Percentiles rank a stretch among this genome's conserved stretches.
phyloP scores from a whole-genome alignment of 1,140 invertebrate genomes.

The Macrostomum lignano region DNA sequence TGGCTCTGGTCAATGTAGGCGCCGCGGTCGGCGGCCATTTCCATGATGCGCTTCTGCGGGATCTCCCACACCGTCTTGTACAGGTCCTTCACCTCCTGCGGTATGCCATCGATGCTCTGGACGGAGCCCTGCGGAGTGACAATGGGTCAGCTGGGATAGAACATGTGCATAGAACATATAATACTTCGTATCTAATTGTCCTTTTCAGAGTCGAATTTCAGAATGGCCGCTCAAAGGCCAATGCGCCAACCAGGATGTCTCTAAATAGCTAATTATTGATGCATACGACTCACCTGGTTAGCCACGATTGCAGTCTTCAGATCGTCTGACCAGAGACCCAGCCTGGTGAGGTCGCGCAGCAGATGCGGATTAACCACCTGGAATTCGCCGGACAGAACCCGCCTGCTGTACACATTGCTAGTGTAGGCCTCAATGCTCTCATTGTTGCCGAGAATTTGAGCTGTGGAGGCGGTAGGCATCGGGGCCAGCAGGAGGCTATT shows the following conservation, averaged over 20 bases:
- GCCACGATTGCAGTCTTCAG: constrained; percentile 81
- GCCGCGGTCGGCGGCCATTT: constrained; percentile 88
- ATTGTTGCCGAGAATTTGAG: constrained; percentile 94
- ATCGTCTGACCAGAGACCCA: constrained; percentile 67
- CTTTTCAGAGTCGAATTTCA: too few species aligned
- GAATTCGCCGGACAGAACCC: constrained; percentile 66
- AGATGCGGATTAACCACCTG: constrained; percentile 87
- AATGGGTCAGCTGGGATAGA: background rate
- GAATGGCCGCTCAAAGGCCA: too few species aligned
- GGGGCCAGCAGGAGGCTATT: constrained; percentile 80
- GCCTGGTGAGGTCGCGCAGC: constrained; percentile 61
- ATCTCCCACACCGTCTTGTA: constrained; percentile 99
- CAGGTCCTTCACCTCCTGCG: constrained; percentile 53
- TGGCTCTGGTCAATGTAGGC: constrained; percentile 96
- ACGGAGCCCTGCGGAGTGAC: constrained; percentile 4
- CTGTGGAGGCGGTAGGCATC: constrained; percentile 95
- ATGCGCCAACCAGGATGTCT: too few species aligned
- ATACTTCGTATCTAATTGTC: background rate
- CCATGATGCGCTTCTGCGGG: constrained; percentile 60
- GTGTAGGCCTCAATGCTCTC: constrained; percentile 94
- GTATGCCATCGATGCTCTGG: constrained; percentile 55
- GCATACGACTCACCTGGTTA: too few species aligned
- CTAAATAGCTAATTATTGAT: too few species aligned
- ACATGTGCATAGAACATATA: background rate
- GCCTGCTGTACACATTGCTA: constrained; percentile 71